Evolutionary conservation across 2,888 invertebrate species (phyloP), one percentile per base, ranked within the genome.

Genomic region (Drosophila bunnanda): DNA sequence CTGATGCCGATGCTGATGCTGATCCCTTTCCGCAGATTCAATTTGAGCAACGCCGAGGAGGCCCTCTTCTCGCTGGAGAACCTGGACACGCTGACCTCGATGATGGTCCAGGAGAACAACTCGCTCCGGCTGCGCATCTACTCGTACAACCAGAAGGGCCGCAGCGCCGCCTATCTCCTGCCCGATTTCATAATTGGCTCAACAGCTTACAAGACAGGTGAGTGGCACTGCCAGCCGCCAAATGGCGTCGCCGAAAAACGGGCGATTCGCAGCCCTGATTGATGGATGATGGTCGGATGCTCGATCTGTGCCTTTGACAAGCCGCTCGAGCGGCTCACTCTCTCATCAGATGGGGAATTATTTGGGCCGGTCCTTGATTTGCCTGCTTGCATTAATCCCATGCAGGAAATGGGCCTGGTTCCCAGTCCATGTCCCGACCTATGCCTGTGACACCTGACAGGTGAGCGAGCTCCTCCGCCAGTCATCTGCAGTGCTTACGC

Each of bases 121-220:
- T 95, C 96, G 57, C 95, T 96, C 91, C 94, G 96, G 84, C 94
- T 97, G 76, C 95, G 95, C 56, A 95, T 97, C 65, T 95, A 95
- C 88, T 96, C 97, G 34, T 94, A 95, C 88, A 97, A 97, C 94
- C 94, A 95, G 85, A 97, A 97, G 92, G 97, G 97, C 43, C 94
- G 95, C 61, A 96, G 97, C 88, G 93, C 94, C 62, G 94, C 95
- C 15, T 95, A 96, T 75, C 93, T 94, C 36, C 92, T 97, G 57
- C 95, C 95, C 90, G 96, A 96, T 91, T 95, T 97, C 81, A 95
- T 96, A 57, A 96, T 97, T 92, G 94, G 95, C 69, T 91, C 91
- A 77, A 96, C 96, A 91, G 96, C 96, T 15, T 96, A 96, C 91
- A 96, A 96, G 92, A 93, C 96, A 80, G 92, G 92, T 92, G 83